Percentiles rank a stretch among this genome's conserved stretches.
These are phyloP conservation scores for Timema cristinae DNA, from an alignment of 2,888 invertebrate genomes.

Conservation along the genomic window DNA sequence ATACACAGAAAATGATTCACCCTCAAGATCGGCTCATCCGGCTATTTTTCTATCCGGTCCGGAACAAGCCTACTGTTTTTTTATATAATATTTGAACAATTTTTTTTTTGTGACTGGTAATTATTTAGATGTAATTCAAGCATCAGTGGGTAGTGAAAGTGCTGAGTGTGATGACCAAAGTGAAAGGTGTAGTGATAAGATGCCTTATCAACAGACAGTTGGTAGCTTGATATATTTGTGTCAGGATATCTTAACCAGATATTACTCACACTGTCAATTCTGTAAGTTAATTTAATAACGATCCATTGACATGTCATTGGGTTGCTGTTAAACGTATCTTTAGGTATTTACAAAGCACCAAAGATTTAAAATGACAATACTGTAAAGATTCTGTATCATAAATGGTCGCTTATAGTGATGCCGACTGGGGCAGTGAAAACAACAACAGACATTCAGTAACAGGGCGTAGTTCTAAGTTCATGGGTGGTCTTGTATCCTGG, in stretches of 20 bases:
- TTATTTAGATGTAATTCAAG: too few species aligned
- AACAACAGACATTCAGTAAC: conserved; percentile 1
- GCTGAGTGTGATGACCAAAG: not conserved
- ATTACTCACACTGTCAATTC: too few species aligned
- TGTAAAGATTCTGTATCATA: not conserved
- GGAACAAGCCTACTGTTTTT: too few species aligned
- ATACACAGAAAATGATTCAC: too few species aligned
- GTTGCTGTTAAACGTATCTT: not conserved
- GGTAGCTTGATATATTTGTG: not conserved
- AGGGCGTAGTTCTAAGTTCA: not conserved
- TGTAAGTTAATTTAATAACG: too few species aligned
- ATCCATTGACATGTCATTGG: too few species aligned
- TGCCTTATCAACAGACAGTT: conserved; percentile 3
- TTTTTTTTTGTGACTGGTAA: too few species aligned
- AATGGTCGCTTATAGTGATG: not conserved
- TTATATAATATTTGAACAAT: too few species aligned
- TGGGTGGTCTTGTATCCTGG: conserved; percentile 7
- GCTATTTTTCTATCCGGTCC: too few species aligned
- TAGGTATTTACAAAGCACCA: not conserved
- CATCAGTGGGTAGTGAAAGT: too few species aligned
- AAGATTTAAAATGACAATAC: not conserved
- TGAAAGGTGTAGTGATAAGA: not conserved
- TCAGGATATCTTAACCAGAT: not conserved
- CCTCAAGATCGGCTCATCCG: too few species aligned
- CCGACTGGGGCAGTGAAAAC: not conserved